phyloP scores from a whole-genome alignment of 2,888 invertebrate species.

The Glyphotaelius pellucidus region DNA sequence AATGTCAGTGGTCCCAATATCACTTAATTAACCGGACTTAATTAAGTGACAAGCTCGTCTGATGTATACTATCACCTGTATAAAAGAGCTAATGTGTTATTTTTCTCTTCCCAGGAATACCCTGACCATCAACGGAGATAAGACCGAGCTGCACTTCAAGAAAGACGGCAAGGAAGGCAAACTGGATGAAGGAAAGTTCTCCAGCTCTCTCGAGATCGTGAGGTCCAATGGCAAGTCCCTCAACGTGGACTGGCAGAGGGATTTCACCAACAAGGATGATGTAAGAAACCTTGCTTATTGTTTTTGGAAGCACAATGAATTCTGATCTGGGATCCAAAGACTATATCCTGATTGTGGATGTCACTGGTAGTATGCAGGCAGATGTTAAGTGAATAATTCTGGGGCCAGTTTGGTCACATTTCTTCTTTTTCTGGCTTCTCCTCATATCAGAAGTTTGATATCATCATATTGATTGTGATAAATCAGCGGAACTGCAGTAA shows the following conservation, averaged over 20 bases:
- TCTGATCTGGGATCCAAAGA: too few relatives aligned
- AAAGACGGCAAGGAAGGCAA: slow-evolving; percentile 66
- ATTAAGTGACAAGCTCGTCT: background rate
- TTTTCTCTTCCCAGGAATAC: slow-evolving; percentile 72
- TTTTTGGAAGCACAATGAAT: background rate
- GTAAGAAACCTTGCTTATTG: slow-evolving; percentile 20
- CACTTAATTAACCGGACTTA: too few relatives aligned
- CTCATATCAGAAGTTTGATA: too few relatives aligned
- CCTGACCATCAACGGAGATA: slow-evolving; percentile 73
- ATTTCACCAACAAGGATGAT: slow-evolving; percentile 45
- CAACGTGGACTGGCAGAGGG: slow-evolving; percentile 70
- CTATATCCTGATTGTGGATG: too few relatives aligned
- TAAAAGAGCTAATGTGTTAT: background rate
- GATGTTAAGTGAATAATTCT: too few relatives aligned
- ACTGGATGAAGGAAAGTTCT: slow-evolving; percentile 70
- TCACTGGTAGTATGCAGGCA: too few relatives aligned
- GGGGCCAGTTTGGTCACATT: too few relatives aligned
- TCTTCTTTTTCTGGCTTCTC: too few relatives aligned
- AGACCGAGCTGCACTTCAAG: slow-evolving; percentile 72
- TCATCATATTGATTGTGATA: too few relatives aligned
- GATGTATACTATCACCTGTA: background rate
- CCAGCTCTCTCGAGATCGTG: slow-evolving; percentile 68
- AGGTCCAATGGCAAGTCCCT: slow-evolving; percentile 74
- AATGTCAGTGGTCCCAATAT: background rate
- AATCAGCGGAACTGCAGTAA: too few relatives aligned